Base-by-base conservation (phyloP, 2,888 invertebrate species). In the Eupelmus urozonus region DNA sequence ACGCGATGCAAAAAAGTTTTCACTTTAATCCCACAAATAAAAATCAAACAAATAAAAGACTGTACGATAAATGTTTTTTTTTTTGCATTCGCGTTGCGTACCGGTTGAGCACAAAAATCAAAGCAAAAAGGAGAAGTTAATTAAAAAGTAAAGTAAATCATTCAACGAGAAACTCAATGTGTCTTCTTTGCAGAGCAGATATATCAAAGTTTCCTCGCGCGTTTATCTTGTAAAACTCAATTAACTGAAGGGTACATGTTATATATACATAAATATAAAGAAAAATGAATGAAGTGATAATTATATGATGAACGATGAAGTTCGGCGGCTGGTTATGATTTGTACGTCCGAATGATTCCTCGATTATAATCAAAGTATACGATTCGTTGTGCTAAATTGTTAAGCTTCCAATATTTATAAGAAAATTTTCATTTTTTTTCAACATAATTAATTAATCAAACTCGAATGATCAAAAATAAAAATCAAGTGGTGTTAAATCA, bases 91-190 rank as follows among this genome's bases (percentile, higher is more conserved):
- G 80, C 78, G 76, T 81, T 70, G 73, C 70, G 76, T 72, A 78
- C 78, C 73, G 78, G 53, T 71, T 71, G 78, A 79, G 79, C 77
- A 76, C 69, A 73, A 76, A 70, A 77, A 79, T 76, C 62, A 79
- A 77, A 79, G 34, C 59, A 80, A 77, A 80, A 71, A 40, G 65
- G 63, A 80, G 67, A 66, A 62, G 23, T 74, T 55, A 74, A 66
- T 25, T 65, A 79, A 74, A 73, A 75, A 49, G 29, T 40, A 77
- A 79, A 59, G 25, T 67, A 77, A 81, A 80, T 82, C 82, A 82
- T 82, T 81, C 76, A 80, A 81, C 76, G 79, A 80, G 76, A 80
- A 80, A 80, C 76, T 76, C 53, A 82, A 74, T 80, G 81, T 81
- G 76, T 79, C 80, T 80, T 81, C 57, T 79, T 80, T 42, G 42